Conservation (phyloP, 2,888 invertebrate species). For the Iselma pallidipennis region DNA sequence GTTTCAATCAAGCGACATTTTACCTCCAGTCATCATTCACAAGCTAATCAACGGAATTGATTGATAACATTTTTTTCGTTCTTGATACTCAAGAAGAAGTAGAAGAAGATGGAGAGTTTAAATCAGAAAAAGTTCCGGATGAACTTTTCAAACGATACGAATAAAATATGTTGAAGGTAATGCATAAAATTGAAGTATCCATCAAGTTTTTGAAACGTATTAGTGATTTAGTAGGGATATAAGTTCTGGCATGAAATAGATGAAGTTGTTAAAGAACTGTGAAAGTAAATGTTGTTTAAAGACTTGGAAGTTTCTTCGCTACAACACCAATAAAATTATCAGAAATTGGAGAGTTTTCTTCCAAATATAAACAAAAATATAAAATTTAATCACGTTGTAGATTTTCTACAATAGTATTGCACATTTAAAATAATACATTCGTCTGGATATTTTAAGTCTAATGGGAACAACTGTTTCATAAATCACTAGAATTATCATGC, state of each 20-base stretch:
- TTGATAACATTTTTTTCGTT: neutral
- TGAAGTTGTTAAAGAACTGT: neutral
- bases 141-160: neutral
- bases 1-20: constrained; percentile 12
- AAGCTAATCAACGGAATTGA: neutral
- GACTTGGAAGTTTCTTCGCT: neutral
- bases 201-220: too few relatives aligned
- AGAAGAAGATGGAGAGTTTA: neutral
- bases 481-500: constrained; percentile 5
- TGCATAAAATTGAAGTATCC: neutral
- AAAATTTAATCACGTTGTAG: too few relatives aligned
- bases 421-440: neutral
- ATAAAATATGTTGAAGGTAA: neutral
- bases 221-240: neutral
- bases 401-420: too few relatives aligned
- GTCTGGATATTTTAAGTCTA: neutral
- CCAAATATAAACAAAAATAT: too few relatives aligned
- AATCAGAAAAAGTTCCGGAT: neutral
- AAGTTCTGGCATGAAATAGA: neutral
- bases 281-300: neutral
- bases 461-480: neutral
- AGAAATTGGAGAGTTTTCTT: neutral
- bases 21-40: neutral
- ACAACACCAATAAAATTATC: neutral
- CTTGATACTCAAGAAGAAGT: neutral